These are phyloP conservation scores for Eugnorisma glareosa DNA, from an alignment of 2,888 invertebrate species.

Conservation along the genomic window DNA sequence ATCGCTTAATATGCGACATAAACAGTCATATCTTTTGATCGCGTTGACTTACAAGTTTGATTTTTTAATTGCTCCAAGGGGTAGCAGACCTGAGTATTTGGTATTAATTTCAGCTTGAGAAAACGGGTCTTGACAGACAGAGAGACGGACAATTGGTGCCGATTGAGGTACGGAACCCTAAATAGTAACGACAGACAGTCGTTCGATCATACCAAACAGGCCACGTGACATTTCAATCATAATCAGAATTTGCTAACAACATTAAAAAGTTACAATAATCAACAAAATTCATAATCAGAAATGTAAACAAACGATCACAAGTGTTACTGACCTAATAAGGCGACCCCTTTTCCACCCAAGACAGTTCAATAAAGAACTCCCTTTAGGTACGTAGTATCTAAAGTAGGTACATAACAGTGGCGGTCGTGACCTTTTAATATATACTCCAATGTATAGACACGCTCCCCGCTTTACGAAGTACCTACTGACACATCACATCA, in stretches of 20 bases:
- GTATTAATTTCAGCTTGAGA: no score
- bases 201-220: neutral
- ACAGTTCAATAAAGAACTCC: constrained; percentile 89
- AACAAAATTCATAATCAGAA: constrained; percentile 40
- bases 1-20: no score
- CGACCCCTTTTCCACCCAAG: constrained; percentile 88
- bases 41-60: no score
- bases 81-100: no score
- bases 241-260: constrained; percentile 16
- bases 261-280: constrained; percentile 10
- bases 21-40: no score
- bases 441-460: constrained; percentile 77
- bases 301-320: constrained; percentile 63
- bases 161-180: no score
- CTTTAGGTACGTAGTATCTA: constrained; percentile 85
- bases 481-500: constrained; percentile 77
- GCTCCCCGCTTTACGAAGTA: constrained; percentile 75
- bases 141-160: no score
- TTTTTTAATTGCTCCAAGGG: no score
- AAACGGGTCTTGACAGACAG: no score
- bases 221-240: neutral
- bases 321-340: constrained; percentile 90
- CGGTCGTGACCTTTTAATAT: constrained; percentile 88
- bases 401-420: constrained; percentile 83
- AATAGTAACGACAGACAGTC: neutral